Evolutionary conservation across 2,888 invertebrate species (phyloP), one percentile per base, ranked within the genome.

Genomic region (Opisthograptis luteolata): DNA sequence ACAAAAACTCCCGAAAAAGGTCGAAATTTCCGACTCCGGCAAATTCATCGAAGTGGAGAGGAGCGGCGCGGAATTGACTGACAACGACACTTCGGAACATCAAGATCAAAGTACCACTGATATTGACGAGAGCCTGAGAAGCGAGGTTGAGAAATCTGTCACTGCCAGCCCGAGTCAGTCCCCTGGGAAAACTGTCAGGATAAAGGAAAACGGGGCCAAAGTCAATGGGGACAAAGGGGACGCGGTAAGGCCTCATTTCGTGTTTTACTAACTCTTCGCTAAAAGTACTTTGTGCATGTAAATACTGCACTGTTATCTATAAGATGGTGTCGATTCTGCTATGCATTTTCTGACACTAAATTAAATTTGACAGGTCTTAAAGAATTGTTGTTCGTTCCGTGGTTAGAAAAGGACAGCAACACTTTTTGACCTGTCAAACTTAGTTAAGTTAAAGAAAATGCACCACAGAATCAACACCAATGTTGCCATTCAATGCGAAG

Each of bases 11-110:
- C 71, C 79, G 64, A 72, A 76, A 72, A 88, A 91, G 91, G 89
- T 91, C 59, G 91, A 91, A 88, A 64, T 91, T 73, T 91, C 90
- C 30, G 84, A 87, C 64, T 84, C 87, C 58, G 91, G 91, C 9
- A 90, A 89, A 71, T 91, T 91, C 84, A 87, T 91, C 74, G 91
- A 91, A 79, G 84, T 91, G 39, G 91, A 91, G 59, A 76, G 82
- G 15, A 64, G 83, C 2, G 66, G 65, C n/a, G 51, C 58, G 31
- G 76, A 79, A 6, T 46, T 36, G 6, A 43, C 48, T 9, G 64
- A 51, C 17, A 17, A 17, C 9, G 61, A 59, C 17, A 48, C 30
- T 25, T 39, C 45, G 22, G 57, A 55, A 8, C 24, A 17, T 7
- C 50, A 51, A 35, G 58, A 60, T 13, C 58, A 57, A 55, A 62